These are phyloP conservation scores for Pyrgilauda ruficollis DNA, from an alignment of 2,113 vertebrate genomes.

Conservation along the genomic window DNA sequence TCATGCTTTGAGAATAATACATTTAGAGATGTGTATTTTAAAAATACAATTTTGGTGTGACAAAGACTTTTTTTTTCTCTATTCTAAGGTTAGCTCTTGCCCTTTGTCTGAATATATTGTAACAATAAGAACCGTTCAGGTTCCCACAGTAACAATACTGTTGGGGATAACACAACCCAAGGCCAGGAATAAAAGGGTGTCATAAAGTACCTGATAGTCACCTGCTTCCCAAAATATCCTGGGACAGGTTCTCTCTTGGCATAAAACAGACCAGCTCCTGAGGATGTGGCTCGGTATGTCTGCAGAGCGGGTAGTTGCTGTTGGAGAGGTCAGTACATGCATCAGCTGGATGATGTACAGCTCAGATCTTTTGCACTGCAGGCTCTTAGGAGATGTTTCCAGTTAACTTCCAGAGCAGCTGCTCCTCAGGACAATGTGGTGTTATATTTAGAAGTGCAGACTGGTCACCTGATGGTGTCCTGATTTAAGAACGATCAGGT, in stretches of 20 bases:
- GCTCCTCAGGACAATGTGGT: slow-evolving; percentile 30
- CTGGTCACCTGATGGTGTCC: slow-evolving; percentile 49
- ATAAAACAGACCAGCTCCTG: neutral
- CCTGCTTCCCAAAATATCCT: neutral
- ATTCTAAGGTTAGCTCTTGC: neutral
- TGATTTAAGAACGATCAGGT: slow-evolving; percentile 11
- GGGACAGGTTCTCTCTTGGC: neutral
- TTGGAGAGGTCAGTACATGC: neutral
- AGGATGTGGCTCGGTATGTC: neutral
- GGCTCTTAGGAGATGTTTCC: neutral
- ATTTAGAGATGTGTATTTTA: neutral
- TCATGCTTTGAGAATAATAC: neutral
- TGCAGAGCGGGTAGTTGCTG: rapidly evolving
- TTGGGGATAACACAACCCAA: slow-evolving; percentile 13
- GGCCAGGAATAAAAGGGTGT: neutral
- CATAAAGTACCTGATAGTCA: neutral
- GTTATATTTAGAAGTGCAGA: slow-evolving; percentile 53
- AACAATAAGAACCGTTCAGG: neutral
- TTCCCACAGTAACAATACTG: slow-evolving; percentile 40
- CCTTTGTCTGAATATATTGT: neutral
- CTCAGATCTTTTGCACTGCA: neutral
- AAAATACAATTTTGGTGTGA: neutral
- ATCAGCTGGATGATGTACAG: neutral
- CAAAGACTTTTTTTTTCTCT: neutral
- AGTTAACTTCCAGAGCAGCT: slow-evolving; percentile 50